These are phyloP conservation scores for Paramuricea clavata DNA, from an alignment of 92 coral and sea anemone species.

Conservation along the genomic window DNA sequence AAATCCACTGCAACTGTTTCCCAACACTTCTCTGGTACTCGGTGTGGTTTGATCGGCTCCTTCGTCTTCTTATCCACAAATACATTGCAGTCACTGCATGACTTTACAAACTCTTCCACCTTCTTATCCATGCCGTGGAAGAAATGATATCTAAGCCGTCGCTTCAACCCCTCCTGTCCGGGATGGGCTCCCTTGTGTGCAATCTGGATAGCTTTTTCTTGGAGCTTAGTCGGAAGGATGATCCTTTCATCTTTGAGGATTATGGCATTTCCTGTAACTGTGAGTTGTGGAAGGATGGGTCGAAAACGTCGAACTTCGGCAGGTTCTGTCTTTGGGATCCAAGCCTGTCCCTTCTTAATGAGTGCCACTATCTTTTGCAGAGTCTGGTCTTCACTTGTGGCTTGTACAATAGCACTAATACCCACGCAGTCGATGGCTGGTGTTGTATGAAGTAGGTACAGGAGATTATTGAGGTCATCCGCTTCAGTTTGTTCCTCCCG, in stretches of 20 bases:
- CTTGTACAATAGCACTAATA: neutral
- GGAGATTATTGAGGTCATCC: constrained; percentile 18
- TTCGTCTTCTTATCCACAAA: neutral
- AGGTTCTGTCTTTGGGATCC: neutral
- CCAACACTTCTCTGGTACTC: constrained; percentile 5
- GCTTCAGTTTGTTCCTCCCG: neutral
- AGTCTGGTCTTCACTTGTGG: neutral
- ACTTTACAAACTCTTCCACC: neutral
- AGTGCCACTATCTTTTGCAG: neutral
- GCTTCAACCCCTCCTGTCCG: neutral
- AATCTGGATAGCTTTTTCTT: neutral
- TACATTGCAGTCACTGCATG: neutral
- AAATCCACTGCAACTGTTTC: constrained; percentile 17
- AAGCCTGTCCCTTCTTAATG: neutral
- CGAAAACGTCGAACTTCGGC: neutral
- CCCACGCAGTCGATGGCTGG: neutral
- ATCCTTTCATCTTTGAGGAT: neutral
- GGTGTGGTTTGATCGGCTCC: neutral
- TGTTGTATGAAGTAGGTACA: neutral
- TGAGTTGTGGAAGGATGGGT: neutral
- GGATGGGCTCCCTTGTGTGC: neutral
- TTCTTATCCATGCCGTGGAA: neutral
- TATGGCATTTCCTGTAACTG: neutral
- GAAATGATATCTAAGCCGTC: neutral
- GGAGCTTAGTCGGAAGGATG: neutral